Evolutionary conservation across 1,140 invertebrate species (phyloP), one percentile per base, ranked within the genome.

Genomic region (Archivesica marissinica): DNA sequence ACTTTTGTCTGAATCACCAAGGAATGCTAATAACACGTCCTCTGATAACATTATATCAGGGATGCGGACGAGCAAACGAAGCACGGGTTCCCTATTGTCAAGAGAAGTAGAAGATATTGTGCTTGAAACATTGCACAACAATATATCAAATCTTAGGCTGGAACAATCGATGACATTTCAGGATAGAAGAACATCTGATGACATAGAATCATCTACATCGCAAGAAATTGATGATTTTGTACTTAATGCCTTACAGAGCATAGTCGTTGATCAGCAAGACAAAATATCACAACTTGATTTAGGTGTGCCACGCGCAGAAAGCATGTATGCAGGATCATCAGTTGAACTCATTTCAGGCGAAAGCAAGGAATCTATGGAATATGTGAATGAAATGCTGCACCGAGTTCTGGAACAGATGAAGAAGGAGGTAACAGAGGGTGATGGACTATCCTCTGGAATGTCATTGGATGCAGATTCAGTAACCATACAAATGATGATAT

Each of bases 71-170:
- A 52, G 56, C 47, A 77, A 38, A 23, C 20, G 15, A 9, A 75
- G 81, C 25, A 4, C 66, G 30, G 33, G 33, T 38, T 70, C 82
- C 23, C 47, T 64, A 17, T 30, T 54, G 17, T 85, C 74, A 39
- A 68, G 44, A 39, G 82, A 85, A 56, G 33, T 85, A 9, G 82
- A 85, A 54, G 74, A 85, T 52, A 33, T 85, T 23, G 82, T 85
- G 30, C 50, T 85, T 39, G 82, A 85, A 70, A 77, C 82, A 47
- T 52, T 85, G 20, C 82, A 85, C 25, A 85, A 85, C 50, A 85
- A 77, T 30, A 52, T 85, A 0, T 85, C 82, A 11, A 85, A 85
- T 44, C 61, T 85, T 13, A 74, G 74, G 17, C 50, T 85, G 3
- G 82, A 85, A 52, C 74, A 78, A 47, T 85, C 82, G 2, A 70